These are phyloP conservation scores for Nemoura dubitans DNA, from an alignment of 2,888 invertebrate species.

Conservation along the genomic window DNA sequence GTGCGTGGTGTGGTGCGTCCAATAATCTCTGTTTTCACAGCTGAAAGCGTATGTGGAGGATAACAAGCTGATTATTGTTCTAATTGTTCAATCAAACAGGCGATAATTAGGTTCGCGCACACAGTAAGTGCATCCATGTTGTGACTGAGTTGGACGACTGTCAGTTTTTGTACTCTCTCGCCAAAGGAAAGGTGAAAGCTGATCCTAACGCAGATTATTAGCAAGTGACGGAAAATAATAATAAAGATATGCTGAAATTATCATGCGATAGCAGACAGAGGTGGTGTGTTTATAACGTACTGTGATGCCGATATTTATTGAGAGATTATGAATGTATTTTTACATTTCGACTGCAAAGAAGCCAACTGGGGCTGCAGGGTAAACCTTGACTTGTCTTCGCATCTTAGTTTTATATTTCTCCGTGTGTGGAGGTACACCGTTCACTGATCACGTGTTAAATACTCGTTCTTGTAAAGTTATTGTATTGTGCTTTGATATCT, in stretches of 20 bases:
- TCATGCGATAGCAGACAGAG: neutral
- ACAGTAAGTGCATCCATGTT: neutral
- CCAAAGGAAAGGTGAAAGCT: neutral
- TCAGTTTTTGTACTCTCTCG: slow-evolving; percentile 5
- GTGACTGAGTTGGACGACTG: neutral
- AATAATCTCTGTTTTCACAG: neutral
- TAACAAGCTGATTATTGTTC: neutral
- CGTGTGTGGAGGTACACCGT: too few species aligned
- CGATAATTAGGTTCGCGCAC: neutral
- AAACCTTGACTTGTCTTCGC: neutral
- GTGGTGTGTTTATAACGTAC: neutral
- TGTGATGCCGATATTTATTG: too few species aligned
- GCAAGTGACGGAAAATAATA: neutral
- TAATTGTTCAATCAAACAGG: neutral
- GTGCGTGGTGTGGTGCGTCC: neutral
- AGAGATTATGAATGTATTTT: neutral
- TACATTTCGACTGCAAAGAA: neutral
- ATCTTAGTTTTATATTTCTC: too few species aligned
- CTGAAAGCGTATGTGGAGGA: neutral
- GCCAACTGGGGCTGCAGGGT: neutral
- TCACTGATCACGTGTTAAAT: too few species aligned
- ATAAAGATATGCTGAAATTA: neutral
- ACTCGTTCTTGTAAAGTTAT: too few species aligned
- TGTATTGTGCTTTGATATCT: too few species aligned
- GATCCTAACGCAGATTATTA: neutral